phyloP scores from a whole-genome alignment of 2,797 vertebrate genomes.

The Potorous gilbertii region DNA sequence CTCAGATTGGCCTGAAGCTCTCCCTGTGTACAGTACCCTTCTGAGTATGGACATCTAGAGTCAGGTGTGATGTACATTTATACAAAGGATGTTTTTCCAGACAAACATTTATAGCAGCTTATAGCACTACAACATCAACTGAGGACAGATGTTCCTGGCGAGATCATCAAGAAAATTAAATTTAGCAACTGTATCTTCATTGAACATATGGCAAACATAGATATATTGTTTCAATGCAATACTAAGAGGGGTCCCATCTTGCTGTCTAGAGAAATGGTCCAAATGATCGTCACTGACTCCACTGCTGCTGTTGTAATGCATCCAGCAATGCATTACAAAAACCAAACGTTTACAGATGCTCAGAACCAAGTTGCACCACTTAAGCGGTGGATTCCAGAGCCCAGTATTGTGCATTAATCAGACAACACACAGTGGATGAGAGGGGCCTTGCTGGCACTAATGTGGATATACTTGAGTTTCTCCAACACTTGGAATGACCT shows the following conservation, averaged over 20 bases:
- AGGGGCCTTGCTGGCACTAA: slow-evolving; percentile 65
- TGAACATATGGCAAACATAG: slow-evolving; percentile 91
- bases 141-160: slow-evolving; percentile 86
- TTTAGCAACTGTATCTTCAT: slow-evolving; percentile 92
- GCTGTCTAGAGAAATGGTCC: slow-evolving; percentile 86
- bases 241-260: slow-evolving; percentile 86
- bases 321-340: slow-evolving; percentile 82
- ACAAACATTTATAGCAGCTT: slow-evolving; percentile 91
- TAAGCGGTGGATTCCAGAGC: slow-evolving; percentile 87
- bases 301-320: slow-evolving; percentile 92
- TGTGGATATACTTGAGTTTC: slow-evolving; percentile 78
- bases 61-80: slow-evolving; percentile 94
- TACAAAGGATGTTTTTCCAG: slow-evolving; percentile 94
- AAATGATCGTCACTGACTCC: slow-evolving; percentile 92
- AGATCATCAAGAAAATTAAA: slow-evolving; percentile 81
- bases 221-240: slow-evolving; percentile 87
- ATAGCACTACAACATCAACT: slow-evolving; percentile 85
- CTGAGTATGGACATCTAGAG: slow-evolving; percentile 87
- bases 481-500: slow-evolving; percentile 93
- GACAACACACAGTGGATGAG: slow-evolving; percentile 87
- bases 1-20: slow-evolving; percentile 93
- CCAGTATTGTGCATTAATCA: slow-evolving; percentile 94
- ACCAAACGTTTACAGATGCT: slow-evolving; percentile 88
- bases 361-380: slow-evolving; percentile 86
- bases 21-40: slow-evolving; percentile 91